Evolutionary conservation across 2,113 vertebrate species (phyloP).

Genomic region (Arenaria interpres): DNA sequence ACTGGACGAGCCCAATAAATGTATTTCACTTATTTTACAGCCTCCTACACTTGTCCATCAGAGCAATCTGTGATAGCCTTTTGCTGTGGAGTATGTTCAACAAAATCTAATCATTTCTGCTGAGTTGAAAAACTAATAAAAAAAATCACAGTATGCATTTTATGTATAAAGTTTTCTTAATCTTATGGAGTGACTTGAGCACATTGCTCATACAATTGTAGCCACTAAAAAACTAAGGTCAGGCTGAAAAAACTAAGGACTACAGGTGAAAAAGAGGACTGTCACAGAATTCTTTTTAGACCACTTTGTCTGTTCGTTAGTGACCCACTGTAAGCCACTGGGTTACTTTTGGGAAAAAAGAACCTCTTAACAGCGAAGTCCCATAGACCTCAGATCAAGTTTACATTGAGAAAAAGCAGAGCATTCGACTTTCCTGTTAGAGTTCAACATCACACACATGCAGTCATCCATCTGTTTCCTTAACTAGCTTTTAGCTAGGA

Average conservation of each 20-base stretch:
- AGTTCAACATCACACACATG: neutral
- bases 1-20: neutral
- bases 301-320: neutral
- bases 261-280: neutral
- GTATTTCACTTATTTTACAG: constrained; percentile 14
- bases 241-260: neutral
- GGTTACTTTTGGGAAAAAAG: neutral
- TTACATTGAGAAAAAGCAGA: neutral
- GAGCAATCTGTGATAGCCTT: neutral
- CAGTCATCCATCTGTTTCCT: neutral
- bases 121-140: neutral
- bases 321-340: neutral
- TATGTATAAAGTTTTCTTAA: neutral
- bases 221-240: neutral
- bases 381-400: neutral
- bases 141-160: neutral
- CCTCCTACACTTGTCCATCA: neutral
- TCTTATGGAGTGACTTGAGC: neutral
- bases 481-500: neutral
- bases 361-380: neutral
- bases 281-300: neutral
- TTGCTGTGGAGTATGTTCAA: neutral
- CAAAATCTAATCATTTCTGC: neutral
- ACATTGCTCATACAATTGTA: neutral
- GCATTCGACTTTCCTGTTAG: neutral